Evolutionary conservation across 2,888 invertebrate genomes (phyloP).

Genomic region (Cryptophagus acutangulus): DNA sequence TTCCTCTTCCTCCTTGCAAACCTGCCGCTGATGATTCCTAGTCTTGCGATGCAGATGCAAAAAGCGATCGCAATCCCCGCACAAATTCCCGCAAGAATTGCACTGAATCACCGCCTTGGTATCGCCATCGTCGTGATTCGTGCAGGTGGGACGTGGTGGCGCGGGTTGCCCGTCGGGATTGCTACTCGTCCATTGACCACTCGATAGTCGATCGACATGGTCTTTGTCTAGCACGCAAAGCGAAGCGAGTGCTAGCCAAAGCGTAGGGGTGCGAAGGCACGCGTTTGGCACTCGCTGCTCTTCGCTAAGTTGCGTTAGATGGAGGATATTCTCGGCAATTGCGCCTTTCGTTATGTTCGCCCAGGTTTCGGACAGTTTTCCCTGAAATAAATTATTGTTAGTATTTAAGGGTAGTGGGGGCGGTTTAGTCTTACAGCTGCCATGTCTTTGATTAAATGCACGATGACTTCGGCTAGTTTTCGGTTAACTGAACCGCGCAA

Average conservation of each 20-base stretch:
- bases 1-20: constrained; percentile 94
- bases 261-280: constrained; percentile 76
- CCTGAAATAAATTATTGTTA: constrained; percentile 53
- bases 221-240: constrained; percentile 89
- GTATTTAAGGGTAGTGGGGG: neutral
- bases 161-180: constrained; percentile 52
- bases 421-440: constrained; percentile 62
- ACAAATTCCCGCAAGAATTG: constrained; percentile 84
- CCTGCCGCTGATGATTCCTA: constrained; percentile 79
- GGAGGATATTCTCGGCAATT: constrained; percentile 79
- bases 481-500: constrained; percentile 77
- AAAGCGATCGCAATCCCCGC: constrained; percentile 93
- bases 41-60: constrained; percentile 88
- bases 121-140: constrained; percentile 94
- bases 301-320: constrained; percentile 76
- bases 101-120: constrained; percentile 92
- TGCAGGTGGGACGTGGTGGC: constrained; percentile 75
- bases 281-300: constrained; percentile 66
- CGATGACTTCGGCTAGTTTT: constrained; percentile 83
- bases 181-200: constrained; percentile 69
- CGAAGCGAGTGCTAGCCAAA: constrained; percentile 91
- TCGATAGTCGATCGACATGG: constrained; percentile 77
- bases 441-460: constrained; percentile 85
- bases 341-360: constrained; percentile 81
- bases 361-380: constrained; percentile 81